These are phyloP conservation scores for Hypercompe scribonia DNA, from an alignment of 2,888 invertebrate species.

Conservation along the genomic window DNA sequence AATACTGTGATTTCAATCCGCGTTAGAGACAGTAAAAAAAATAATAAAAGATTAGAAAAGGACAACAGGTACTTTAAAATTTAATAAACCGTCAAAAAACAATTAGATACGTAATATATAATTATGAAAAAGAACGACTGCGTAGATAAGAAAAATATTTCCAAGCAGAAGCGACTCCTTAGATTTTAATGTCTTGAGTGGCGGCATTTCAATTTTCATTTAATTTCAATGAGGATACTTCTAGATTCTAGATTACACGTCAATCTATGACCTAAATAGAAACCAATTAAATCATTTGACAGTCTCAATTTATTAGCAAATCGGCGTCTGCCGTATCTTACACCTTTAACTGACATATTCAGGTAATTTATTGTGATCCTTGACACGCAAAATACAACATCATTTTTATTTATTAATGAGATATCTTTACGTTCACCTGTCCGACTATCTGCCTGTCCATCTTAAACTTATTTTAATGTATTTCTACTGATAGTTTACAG, in stretches of 20 bases:
- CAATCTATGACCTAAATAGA: background rate
- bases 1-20: background rate
- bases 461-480: background rate
- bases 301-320: background rate
- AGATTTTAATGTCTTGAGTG: too few relatives aligned
- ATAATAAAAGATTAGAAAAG: background rate
- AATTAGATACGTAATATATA: too few relatives aligned
- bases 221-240: background rate
- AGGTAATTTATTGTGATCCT: background rate
- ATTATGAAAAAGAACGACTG: too few relatives aligned
- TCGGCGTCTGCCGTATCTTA: background rate
- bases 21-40: background rate
- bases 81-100: too few relatives aligned
- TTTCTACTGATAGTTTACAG: background rate
- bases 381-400: background rate
- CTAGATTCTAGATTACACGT: background rate
- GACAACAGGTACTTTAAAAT: too few relatives aligned
- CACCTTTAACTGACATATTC: background rate
- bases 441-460: background rate
- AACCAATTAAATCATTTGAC: background rate
- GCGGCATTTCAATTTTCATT: too few relatives aligned
- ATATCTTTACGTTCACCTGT: slow-evolving; percentile 1
- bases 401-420: background rate
- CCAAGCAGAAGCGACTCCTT: too few relatives aligned
- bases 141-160: too few relatives aligned